These are phyloP conservation scores for Bettongia penicillata DNA, from an alignment of 2,113 vertebrate species.

Conservation along the genomic window DNA sequence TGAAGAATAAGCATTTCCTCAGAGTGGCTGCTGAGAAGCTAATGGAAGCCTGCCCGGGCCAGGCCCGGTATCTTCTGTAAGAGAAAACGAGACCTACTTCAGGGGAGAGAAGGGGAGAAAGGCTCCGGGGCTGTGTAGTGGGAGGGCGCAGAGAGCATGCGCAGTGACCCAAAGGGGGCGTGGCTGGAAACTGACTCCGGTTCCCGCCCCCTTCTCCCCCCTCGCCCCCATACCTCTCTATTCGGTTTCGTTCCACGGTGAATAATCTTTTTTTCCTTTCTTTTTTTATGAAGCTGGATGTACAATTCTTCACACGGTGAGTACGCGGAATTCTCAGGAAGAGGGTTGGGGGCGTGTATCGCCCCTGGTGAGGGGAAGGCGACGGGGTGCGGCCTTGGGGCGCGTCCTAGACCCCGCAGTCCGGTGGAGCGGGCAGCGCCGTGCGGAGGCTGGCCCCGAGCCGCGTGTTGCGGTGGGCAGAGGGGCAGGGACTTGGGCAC, in stretches of 20 bases:
- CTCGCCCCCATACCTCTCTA: background rate
- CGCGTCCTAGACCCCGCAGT: too few species aligned
- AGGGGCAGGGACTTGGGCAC: too few species aligned
- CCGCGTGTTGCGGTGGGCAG: too few species aligned
- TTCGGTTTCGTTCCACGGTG: background rate
- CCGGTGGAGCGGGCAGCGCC: too few species aligned
- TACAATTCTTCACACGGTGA: constrained; percentile 69
- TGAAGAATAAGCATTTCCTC: constrained; percentile 65
- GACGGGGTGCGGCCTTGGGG: background rate
- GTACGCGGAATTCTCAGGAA: background rate
- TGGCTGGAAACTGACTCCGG: too few species aligned
- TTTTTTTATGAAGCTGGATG: constrained; percentile 68
- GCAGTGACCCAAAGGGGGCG: background rate
- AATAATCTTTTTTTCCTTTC: background rate
- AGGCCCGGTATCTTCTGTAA: constrained; percentile 84
- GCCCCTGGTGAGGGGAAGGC: background rate
- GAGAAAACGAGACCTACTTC: background rate
- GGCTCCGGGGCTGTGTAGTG: background rate
- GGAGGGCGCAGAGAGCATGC: background rate
- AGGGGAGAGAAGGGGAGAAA: background rate
- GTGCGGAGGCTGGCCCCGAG: background rate
- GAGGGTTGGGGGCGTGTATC: background rate
- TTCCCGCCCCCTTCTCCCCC: too few species aligned
- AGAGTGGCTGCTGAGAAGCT: constrained; percentile 75
- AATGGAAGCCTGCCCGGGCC: constrained; percentile 72